Conservation (phyloP, 2,113 vertebrate genomes). For the Microcebus murinus region DNA sequence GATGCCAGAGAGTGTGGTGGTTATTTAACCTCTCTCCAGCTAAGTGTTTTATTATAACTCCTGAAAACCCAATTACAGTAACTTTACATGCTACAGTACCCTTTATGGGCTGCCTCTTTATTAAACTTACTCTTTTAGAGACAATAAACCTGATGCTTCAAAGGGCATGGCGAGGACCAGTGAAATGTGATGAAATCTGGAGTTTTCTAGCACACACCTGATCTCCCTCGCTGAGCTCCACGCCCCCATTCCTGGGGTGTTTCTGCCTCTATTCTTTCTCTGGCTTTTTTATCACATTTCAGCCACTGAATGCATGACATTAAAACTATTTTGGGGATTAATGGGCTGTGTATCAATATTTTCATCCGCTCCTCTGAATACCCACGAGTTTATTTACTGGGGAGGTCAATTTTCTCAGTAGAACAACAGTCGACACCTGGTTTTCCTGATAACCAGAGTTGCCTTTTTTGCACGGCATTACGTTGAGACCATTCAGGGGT, state of each 20-base stretch:
- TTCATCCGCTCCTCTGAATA: neutral
- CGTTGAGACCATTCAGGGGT: conserved; percentile 49
- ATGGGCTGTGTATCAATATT: conserved; percentile 51
- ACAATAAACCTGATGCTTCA: conserved; percentile 54
- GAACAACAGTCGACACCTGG: neutral
- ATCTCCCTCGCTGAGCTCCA: neutral
- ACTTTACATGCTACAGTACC: conserved; percentile 55
- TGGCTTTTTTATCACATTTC: conserved; percentile 55
- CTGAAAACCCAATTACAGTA: conserved; percentile 69
- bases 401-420: conserved; percentile 55
- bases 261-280: conserved; percentile 23
- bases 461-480: neutral
- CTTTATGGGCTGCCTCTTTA: conserved; percentile 68
- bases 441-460: conserved; percentile 45
- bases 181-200: conserved; percentile 4
- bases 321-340: conserved; percentile 52
- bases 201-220: neutral
- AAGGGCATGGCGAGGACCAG: neutral
- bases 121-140: conserved; percentile 62
- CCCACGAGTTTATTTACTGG: conserved; percentile 22
- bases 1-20: neutral
- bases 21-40: conserved; percentile 59
- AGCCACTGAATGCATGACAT: conserved; percentile 17
- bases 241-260: fast-evolving
- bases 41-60: conserved; percentile 70